phyloP scores from a whole-genome alignment of 2,797 vertebrate genomes.

The Trachops cirrhosus region DNA sequence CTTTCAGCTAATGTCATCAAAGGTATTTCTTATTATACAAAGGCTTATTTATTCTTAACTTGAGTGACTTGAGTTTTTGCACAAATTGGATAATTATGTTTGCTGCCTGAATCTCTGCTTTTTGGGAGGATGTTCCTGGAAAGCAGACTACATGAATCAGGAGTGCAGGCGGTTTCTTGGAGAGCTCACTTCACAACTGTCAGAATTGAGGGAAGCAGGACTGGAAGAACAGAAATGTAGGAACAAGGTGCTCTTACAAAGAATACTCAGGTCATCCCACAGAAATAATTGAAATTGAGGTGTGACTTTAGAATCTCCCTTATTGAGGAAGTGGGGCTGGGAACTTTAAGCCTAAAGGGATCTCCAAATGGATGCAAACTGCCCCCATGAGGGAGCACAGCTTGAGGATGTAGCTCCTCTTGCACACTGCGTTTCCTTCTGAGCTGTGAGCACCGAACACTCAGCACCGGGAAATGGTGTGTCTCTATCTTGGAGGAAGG shows the following conservation, averaged over 20 bases:
- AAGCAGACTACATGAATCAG: neutral
- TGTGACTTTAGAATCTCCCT: neutral
- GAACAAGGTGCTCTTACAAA: neutral
- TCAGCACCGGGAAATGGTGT: neutral
- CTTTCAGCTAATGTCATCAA: neutral
- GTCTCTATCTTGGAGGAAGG: neutral
- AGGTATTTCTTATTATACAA: neutral
- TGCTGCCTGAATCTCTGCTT: neutral
- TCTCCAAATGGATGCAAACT: neutral
- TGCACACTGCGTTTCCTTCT: neutral
- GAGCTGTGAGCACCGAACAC: neutral
- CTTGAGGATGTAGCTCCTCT: neutral
- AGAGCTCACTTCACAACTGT: neutral
- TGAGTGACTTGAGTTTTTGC: neutral
- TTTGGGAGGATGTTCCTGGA: neutral
- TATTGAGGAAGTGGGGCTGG: neutral
- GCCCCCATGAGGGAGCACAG: rapidly evolving
- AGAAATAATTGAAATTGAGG: neutral
- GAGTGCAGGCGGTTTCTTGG: neutral
- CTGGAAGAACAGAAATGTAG: neutral
- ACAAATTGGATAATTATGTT: neutral
- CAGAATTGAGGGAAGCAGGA: neutral
- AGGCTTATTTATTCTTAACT: neutral
- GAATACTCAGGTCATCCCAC: neutral
- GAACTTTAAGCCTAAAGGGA: neutral